These are phyloP conservation scores for Stomorhina lunata DNA, from an alignment of 2,888 invertebrate genomes.

Conservation along the genomic window DNA sequence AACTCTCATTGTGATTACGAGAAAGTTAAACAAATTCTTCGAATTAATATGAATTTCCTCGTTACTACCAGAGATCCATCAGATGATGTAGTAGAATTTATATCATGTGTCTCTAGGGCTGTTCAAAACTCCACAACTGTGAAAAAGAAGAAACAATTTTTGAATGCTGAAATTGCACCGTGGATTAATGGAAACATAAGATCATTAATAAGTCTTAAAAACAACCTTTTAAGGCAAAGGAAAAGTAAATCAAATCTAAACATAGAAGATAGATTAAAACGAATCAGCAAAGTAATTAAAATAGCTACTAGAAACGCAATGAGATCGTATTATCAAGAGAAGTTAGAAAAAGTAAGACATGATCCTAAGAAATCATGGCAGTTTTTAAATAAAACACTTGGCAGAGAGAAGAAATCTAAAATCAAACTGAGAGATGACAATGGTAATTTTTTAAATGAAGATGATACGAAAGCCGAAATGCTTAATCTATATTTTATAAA, in stretches of 20 bases:
- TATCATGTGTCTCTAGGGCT: constrained; percentile 6
- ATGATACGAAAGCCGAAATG: not conserved
- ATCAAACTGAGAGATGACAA: not conserved
- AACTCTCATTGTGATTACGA: not conserved
- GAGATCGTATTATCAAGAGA: not conserved
- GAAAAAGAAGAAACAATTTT: not conserved
- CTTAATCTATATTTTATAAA: constrained; percentile 5
- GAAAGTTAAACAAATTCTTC: not conserved
- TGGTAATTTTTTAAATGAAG: not conserved
- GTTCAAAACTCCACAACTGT: not conserved
- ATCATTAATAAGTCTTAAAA: not conserved
- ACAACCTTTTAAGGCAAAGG: not conserved
- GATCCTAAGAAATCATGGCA: constrained; percentile 10
- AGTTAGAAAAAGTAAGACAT: not conserved
- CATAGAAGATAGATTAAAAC: not conserved
- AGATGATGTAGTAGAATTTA: not conserved
- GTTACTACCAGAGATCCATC: not conserved
- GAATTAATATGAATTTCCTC: not conserved
- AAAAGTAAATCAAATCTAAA: not conserved
- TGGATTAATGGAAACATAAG: not conserved
- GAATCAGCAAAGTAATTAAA: not conserved
- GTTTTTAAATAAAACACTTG: not conserved
- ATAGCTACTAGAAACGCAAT: not conserved
- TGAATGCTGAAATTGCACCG: not conserved
- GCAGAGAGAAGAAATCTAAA: not conserved